Evolutionary conservation across 2,888 invertebrate species (phyloP).

Genomic region (Nezara viridula): DNA sequence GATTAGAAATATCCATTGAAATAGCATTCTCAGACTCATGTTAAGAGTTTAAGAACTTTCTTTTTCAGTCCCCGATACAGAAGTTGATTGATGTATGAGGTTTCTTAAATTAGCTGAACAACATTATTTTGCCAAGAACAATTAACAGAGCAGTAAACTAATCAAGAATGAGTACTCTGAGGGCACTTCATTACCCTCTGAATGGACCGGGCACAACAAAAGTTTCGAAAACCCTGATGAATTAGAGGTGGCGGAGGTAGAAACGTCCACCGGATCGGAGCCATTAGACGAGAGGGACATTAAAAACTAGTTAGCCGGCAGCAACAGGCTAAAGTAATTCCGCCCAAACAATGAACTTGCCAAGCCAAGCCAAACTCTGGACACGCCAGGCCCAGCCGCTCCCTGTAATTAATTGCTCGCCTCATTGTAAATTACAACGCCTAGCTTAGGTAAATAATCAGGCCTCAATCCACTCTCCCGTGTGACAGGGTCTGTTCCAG

Average conservation of each 20-base stretch:
- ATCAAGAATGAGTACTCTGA: background rate
- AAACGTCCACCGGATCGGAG: background rate
- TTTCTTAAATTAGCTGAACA: too few species aligned
- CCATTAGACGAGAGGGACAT: conserved; percentile 44
- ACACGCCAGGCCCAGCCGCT: conserved; percentile 16
- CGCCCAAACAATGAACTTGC: conserved; percentile 31
- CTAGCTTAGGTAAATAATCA: conserved; percentile 40
- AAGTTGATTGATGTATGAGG: too few species aligned
- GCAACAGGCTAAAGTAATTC: conserved; percentile 47
- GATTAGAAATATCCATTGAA: too few species aligned
- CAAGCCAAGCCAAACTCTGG: conserved; percentile 38
- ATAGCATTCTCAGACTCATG: too few species aligned
- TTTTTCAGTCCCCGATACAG: too few species aligned
- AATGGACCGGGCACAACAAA: background rate
- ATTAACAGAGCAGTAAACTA: background rate
- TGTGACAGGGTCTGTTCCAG: background rate
- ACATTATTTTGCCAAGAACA: background rate
- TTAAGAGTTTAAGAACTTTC: too few species aligned
- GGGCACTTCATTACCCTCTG: background rate
- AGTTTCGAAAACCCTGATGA: conserved; percentile 29
- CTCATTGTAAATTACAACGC: conserved; percentile 44
- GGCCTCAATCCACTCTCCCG: conserved; percentile 16
- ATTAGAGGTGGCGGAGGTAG: conserved; percentile 9
- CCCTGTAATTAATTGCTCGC: background rate
- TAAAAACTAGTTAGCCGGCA: conserved; percentile 49